Conservation (phyloP, 2,797 vertebrate species). For the Cyprinodon diabolis region DNA sequence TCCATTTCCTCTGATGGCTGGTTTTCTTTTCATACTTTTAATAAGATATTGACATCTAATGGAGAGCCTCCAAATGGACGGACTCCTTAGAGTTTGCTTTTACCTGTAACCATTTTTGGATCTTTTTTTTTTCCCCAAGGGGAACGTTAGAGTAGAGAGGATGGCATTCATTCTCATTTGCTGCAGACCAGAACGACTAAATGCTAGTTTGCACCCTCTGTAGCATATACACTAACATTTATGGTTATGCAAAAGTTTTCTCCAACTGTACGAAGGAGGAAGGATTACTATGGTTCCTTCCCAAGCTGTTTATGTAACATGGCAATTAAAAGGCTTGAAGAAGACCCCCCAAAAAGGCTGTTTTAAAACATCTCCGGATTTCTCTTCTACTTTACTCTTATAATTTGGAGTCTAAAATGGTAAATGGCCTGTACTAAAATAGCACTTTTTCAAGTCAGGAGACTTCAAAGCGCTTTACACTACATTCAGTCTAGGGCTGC, state of each 20-base stretch:
- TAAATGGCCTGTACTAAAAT: too few relatives aligned
- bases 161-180: conserved; percentile 7
- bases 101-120: conserved; percentile 38
- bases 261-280: neutral
- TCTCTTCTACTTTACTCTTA: too few relatives aligned
- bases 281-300: neutral
- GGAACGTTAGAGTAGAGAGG: neutral
- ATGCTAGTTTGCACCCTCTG: neutral
- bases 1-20: conserved; percentile 70
- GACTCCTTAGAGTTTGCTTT: conserved; percentile 62
- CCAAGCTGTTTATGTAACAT: neutral
- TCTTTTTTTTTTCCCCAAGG: conserved; percentile 8
- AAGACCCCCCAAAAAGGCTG: neutral
- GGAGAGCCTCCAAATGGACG: conserved; percentile 71
- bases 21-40: conserved; percentile 78
- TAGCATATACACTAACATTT: neutral
- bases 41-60: conserved; percentile 79
- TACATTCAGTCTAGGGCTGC: too few relatives aligned
- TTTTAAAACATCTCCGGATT: too few relatives aligned
- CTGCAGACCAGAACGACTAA: conserved; percentile 7
- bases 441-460: too few relatives aligned
- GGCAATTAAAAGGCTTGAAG: neutral
- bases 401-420: too few relatives aligned
- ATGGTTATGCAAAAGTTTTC: neutral
- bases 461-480: too few relatives aligned